phyloP scores from a whole-genome alignment of 2,113 vertebrate species.

The Eretmochelys imbricata region DNA sequence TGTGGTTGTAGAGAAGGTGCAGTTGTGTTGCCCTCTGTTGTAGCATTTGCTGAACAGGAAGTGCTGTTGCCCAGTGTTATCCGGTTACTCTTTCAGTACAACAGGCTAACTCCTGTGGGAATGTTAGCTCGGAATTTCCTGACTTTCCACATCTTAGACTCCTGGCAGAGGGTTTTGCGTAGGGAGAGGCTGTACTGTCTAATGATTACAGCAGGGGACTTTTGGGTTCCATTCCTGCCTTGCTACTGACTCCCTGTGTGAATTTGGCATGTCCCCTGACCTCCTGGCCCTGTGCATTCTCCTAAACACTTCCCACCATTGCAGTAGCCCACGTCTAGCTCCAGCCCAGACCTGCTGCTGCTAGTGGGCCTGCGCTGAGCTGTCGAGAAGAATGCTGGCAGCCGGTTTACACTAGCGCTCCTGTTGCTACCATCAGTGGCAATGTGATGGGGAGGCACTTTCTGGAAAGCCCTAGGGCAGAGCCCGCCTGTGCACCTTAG shows the following conservation, averaged over 20 bases:
- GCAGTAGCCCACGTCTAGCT: too few relatives aligned
- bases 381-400: not conserved
- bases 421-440: not conserved
- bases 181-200: not conserved
- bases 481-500: too few relatives aligned
- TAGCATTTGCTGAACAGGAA: not conserved
- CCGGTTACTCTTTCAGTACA: not conserved
- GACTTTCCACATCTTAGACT: not conserved
- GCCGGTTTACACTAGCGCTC: not conserved
- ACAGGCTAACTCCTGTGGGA: not conserved
- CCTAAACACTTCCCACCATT: too few relatives aligned
- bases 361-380: not conserved
- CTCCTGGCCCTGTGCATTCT: not conserved
- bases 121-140: not conserved
- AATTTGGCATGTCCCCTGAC: not conserved
- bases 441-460: not conserved
- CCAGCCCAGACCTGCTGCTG: not conserved
- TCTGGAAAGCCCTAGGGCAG: not conserved
- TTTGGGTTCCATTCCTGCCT: accelerated
- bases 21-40: not conserved
- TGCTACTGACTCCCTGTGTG: not conserved
- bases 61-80: not conserved
- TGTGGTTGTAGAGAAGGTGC: not conserved
- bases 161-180: not conserved
- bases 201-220: not conserved